These are phyloP conservation scores for Myiagra hebetior DNA, from an alignment of 2,113 vertebrate species.

Conservation along the genomic window DNA sequence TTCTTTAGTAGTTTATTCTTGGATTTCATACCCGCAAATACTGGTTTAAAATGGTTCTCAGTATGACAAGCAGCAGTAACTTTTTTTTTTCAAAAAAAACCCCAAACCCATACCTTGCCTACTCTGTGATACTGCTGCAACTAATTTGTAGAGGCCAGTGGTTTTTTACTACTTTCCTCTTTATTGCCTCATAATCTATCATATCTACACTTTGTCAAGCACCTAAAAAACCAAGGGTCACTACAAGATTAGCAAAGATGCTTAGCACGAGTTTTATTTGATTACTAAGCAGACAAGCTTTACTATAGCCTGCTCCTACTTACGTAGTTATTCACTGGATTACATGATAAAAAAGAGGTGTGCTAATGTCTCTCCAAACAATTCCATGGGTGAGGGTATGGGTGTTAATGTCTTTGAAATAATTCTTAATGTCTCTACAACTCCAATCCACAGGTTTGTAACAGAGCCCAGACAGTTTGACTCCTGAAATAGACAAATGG, in stretches of 20 bases:
- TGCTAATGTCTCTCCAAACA: neutral
- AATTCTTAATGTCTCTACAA: neutral
- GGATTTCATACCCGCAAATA: neutral
- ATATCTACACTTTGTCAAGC: neutral
- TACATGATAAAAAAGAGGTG: neutral
- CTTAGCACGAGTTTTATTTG: neutral
- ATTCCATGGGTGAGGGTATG: neutral
- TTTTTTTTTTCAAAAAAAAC: neutral
- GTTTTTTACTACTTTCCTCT: neutral
- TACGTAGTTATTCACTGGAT: fast-evolving
- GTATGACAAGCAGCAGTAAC: neutral
- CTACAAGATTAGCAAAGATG: neutral
- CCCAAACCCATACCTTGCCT: neutral
- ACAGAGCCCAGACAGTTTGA: neutral
- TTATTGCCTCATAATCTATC: neutral
- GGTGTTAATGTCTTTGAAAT: neutral
- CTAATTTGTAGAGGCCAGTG: neutral
- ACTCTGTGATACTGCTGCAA: neutral
- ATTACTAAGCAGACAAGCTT: neutral
- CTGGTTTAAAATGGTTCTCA: neutral
- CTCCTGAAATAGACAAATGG: neutral
- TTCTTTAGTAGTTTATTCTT: neutral
- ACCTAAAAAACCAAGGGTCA: neutral
- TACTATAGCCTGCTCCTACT: neutral
- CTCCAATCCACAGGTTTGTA: neutral